A percentile compares a stretch with the other conserved stretches of the same genome.
Conservation (phyloP, 2,797 vertebrate species). For the Tympanoctomys barrerae region DNA sequence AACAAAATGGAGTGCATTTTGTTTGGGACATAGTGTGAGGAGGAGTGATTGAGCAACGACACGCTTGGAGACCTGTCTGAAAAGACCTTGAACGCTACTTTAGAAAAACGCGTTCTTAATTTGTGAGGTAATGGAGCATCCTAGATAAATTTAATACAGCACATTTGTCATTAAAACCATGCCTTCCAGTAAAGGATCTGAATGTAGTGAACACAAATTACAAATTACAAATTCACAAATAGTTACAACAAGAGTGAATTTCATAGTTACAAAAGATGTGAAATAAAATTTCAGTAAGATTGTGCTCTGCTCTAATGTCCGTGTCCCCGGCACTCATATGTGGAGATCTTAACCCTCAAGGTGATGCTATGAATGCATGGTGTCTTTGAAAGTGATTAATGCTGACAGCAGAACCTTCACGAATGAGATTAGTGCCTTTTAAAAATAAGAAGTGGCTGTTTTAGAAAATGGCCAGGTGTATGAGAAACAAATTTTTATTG, state of each 20-base stretch:
- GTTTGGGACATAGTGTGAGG: not conserved
- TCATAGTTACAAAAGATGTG: not conserved
- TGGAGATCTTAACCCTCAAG: not conserved
- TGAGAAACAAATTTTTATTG: not conserved
- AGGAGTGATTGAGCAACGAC: not conserved
- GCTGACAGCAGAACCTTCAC: rapidly evolving
- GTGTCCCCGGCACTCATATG: not conserved
- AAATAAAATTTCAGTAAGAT: not conserved
- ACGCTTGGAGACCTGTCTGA: not conserved
- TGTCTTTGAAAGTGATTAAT: not conserved
- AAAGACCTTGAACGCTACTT: conserved; percentile 29
- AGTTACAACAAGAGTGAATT: not conserved
- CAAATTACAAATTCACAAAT: too few species aligned
- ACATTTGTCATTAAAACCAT: conserved; percentile 24
- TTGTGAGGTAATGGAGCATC: conserved; percentile 37
- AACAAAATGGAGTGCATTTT: not conserved
- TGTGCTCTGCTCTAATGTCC: not conserved
- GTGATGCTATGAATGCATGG: not conserved
- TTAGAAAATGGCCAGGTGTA: not conserved
- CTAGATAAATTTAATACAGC: conserved; percentile 52
- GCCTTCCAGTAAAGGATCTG: conserved; percentile 24
- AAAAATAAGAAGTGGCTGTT: not conserved
- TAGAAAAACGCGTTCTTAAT: conserved; percentile 57
- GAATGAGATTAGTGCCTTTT: not conserved
- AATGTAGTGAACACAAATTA: conserved; percentile 23